These are phyloP conservation scores for Paracyprichromis sp. DNA, from an alignment of 2,113 vertebrate species.

Conservation along the genomic window DNA sequence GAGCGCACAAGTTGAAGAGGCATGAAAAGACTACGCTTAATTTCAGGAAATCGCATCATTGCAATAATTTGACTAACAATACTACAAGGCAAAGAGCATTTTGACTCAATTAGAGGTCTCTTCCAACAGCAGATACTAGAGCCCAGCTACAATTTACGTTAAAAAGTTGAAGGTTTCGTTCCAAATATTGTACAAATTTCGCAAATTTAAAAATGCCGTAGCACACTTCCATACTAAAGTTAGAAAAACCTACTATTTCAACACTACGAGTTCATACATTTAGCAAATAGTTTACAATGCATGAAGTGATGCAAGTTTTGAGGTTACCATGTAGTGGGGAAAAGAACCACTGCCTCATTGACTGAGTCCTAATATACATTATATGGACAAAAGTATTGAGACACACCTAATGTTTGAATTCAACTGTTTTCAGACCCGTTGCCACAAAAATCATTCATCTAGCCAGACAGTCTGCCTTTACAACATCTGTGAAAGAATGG, in stretches of 20 bases:
- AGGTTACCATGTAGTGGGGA: not conserved
- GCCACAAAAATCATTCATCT: not conserved
- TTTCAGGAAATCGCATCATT: not conserved
- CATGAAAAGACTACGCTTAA: not conserved
- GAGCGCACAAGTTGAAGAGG: not conserved
- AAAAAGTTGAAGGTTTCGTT: not conserved
- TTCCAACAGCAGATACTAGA: not conserved
- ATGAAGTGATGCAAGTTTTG: not conserved
- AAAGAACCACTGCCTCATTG: not conserved
- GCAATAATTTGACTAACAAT: not conserved
- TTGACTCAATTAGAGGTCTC: not conserved
- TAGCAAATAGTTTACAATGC: not conserved
- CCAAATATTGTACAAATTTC: not conserved
- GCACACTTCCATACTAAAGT: not conserved
- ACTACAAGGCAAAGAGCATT: conserved; percentile 13
- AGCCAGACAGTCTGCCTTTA: not conserved
- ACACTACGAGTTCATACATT: not conserved
- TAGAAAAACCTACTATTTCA: not conserved
- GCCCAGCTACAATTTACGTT: not conserved
- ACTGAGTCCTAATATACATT: not conserved
- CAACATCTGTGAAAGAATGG: not conserved
- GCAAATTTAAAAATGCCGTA: not conserved
- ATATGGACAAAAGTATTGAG: not conserved
- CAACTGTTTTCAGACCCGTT: not conserved
- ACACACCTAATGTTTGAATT: not conserved